Base-by-base conservation (phyloP, 2,888 invertebrate species). In the Limulus polyphemus region DNA sequence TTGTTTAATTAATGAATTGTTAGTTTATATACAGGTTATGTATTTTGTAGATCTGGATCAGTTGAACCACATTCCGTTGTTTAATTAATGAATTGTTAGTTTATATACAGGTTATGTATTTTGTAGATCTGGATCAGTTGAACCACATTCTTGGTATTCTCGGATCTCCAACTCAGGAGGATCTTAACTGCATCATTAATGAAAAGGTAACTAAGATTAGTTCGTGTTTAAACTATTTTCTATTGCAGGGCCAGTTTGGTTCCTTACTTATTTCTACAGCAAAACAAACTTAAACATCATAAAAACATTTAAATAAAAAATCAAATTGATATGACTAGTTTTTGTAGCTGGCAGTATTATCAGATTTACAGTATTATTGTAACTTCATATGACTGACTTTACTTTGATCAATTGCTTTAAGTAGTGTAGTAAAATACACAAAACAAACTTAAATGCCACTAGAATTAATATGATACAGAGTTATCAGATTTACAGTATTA, bases 101-200 rank as follows among this genome's bases (percentile, higher is more conserved):
- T 57, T 32, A 2, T 32, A 32, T 7, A 32, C 7, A 32, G 32
- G 32, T 32, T 32, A 32, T 2, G 7, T 58, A 54, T 49, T 13
- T 62, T 63, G 49, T 56, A 71, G 78, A 99, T 80, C 81, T 99
- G 75, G 99, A 99, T 81, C 99, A 99, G 80, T 81, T 99, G 73
- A 99, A 99, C 81, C 94, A 98, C 76, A 99, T 99, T 77, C 83
- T 99, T 66, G 91, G 93, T 55, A 90, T 99, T 55, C 83, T 99
- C 62, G 99, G 99, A 62, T 97, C 98, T 12, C 99, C 99, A 55
- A 89, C 92, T 62, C 85, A 89, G 74, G 98, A 98, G 73, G 99
- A 99, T 78, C 83, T 99, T 66, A 90, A 93, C 75, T 98, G 97
- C 79, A 99, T 99, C 77, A 94, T 98, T 73, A 99, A 99, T 78